Evolutionary conservation across 2,113 vertebrate species (phyloP).

Genomic region (Oreochromis aureus): DNA sequence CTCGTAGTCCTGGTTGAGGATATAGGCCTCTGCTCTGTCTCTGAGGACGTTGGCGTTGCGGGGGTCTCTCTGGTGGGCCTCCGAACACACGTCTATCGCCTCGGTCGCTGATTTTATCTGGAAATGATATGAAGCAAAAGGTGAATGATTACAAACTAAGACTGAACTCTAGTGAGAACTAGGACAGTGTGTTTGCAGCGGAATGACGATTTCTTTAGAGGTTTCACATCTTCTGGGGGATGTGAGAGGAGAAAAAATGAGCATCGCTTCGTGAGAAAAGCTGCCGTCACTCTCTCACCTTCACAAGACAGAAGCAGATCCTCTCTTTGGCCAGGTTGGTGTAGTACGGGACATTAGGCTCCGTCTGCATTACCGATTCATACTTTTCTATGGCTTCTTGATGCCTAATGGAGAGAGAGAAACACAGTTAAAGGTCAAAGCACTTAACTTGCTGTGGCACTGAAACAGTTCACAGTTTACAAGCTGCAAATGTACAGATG

Average conservation of each 20-base stretch:
- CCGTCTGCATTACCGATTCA: slow-evolving; percentile 72
- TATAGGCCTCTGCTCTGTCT: slow-evolving; percentile 79
- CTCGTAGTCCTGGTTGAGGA: slow-evolving; percentile 79
- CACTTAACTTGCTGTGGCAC: neutral
- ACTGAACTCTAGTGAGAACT: neutral
- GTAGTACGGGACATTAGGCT: slow-evolving; percentile 68
- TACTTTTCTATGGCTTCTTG: slow-evolving; percentile 77
- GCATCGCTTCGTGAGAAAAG: neutral
- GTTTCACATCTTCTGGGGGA: neutral
- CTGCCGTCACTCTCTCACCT: slow-evolving; percentile 55
- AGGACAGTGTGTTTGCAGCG: neutral
- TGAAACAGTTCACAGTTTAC: neutral
- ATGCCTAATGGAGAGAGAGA: slow-evolving; percentile 47
- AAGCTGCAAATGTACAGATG: neutral
- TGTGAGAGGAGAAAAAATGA: neutral
- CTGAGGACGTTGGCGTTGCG: slow-evolving; percentile 73
- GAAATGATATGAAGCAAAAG: neutral
- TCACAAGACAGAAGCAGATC: slow-evolving; percentile 78
- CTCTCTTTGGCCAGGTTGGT: slow-evolving; percentile 74
- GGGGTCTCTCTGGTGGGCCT: slow-evolving; percentile 78
- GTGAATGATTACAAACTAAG: neutral
- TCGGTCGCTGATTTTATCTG: slow-evolving; percentile 61
- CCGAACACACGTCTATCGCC: slow-evolving; percentile 76
- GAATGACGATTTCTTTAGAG: neutral
- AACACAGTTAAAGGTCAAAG: neutral